A percentile compares a stretch with the other conserved stretches of the same genome.
phyloP scores from a whole-genome alignment of 2,797 vertebrate species.

The Pygocentrus nattereri region DNA sequence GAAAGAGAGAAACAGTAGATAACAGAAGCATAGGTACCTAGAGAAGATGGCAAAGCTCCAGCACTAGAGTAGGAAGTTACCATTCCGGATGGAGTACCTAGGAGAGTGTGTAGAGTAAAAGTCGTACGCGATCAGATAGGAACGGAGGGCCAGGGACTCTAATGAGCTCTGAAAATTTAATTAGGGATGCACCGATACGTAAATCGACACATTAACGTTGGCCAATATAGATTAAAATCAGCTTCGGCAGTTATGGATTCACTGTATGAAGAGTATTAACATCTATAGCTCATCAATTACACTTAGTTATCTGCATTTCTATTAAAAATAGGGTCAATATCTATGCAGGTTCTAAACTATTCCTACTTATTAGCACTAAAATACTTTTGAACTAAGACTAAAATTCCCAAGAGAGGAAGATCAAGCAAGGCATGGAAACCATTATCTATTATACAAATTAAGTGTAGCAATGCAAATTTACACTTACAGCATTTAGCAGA shows the following conservation, averaged over 20 bases:
- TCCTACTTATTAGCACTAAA: not conserved
- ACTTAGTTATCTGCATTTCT: too few relatives aligned
- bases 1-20: constrained; percentile 40
- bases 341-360: too few relatives aligned
- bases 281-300: too few relatives aligned
- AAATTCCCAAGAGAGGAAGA: not conserved
- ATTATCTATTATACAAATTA: too few relatives aligned
- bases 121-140: constrained; percentile 46
- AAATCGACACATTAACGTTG: not conserved
- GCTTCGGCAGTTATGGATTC: not conserved
- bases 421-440: too few relatives aligned
- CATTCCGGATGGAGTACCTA: constrained; percentile 82
- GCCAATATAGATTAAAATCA: not conserved
- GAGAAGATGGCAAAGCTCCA: constrained; percentile 81
- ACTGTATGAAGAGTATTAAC: not conserved
- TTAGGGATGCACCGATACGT: constrained; percentile 13
- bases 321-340: too few relatives aligned
- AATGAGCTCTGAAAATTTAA: constrained; percentile 36
- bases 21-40: constrained; percentile 73
- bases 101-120: constrained; percentile 68
- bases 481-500: too few relatives aligned
- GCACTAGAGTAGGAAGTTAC: constrained; percentile 81
- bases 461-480: too few relatives aligned
- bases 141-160: constrained; percentile 30
- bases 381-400: not conserved